A percentile compares a stretch with the other conserved stretches of the same genome.
Evolutionary conservation across 2,113 vertebrate species (phyloP).

Genomic region (Pica pica): DNA sequence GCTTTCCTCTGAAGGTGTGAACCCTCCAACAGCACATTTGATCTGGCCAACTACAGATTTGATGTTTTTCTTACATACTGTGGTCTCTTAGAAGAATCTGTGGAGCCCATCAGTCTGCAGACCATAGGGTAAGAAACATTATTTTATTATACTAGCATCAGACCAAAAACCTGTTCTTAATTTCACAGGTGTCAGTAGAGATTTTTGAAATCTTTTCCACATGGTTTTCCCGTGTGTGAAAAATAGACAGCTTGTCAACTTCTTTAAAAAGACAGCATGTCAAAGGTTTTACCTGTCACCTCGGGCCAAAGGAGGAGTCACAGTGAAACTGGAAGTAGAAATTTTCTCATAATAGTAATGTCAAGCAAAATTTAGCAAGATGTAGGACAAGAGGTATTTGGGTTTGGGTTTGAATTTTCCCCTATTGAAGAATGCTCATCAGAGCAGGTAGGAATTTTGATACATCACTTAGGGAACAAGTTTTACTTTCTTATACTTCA

Average conservation of each 20-base stretch:
- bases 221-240: background rate
- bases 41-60: background rate
- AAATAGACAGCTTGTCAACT: background rate
- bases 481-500: background rate
- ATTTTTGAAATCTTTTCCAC: background rate
- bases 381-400: background rate
- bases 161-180: background rate
- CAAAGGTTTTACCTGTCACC: background rate
- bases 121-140: background rate
- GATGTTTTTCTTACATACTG: background rate
- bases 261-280: background rate
- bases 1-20: background rate
- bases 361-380: background rate
- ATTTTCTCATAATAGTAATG: background rate
- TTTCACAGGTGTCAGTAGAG: background rate
- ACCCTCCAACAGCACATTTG: background rate
- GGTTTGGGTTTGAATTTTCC: background rate
- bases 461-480: background rate
- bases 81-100: background rate
- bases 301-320: background rate
- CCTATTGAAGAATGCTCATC: background rate
- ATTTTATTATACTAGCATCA: background rate
- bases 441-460: background rate
- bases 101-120: background rate
- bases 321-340: background rate